These are phyloP conservation scores for Aphelinus certus DNA, from an alignment of 1,140 invertebrate species.

Conservation along the genomic window DNA sequence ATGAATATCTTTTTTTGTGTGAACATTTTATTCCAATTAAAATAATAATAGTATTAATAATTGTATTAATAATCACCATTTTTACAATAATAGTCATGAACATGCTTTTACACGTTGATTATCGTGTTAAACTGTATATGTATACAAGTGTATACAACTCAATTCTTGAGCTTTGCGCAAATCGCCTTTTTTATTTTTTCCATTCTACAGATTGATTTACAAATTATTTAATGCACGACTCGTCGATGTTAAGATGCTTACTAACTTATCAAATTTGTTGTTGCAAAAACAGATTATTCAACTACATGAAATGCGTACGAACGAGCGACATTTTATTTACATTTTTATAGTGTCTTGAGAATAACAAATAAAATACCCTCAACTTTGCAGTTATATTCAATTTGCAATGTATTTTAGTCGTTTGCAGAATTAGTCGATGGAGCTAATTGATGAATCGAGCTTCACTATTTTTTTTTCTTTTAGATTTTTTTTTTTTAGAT, in stretches of 20 bases:
- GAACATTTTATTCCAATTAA: constrained; percentile 61
- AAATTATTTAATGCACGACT: not conserved
- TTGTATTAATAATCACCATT: constrained; percentile 51
- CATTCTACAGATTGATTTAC: constrained; percentile 26
- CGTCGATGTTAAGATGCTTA: constrained; percentile 9
- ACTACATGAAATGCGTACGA: constrained; percentile 48
- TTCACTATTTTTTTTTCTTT: constrained; percentile 26
- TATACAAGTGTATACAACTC: constrained; percentile 5
- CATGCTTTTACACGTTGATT: constrained; percentile 39
- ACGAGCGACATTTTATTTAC: constrained; percentile 49
- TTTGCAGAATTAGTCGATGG: constrained; percentile 37
- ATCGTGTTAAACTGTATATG: constrained; percentile 23
- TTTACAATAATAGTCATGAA: constrained; percentile 53
- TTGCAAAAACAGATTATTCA: constrained; percentile 47
- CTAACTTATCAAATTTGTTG: constrained; percentile 41
- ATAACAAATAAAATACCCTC: constrained; percentile 36
- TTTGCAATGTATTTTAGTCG: constrained; percentile 37
- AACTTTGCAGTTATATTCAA: constrained; percentile 42
- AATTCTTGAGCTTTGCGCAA: constrained; percentile 5
- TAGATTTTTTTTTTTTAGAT: constrained; percentile 32
- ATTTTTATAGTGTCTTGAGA: constrained; percentile 37
- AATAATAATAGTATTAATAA: constrained; percentile 52
- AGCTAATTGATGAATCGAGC: constrained; percentile 42
- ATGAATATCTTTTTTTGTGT: constrained; percentile 45
- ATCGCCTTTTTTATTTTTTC: constrained; percentile 26